A percentile compares a stretch with the other conserved stretches of the same genome.
phyloP scores from a whole-genome alignment of 1,140 invertebrate genomes.

The Panagrolaimus sp. region DNA sequence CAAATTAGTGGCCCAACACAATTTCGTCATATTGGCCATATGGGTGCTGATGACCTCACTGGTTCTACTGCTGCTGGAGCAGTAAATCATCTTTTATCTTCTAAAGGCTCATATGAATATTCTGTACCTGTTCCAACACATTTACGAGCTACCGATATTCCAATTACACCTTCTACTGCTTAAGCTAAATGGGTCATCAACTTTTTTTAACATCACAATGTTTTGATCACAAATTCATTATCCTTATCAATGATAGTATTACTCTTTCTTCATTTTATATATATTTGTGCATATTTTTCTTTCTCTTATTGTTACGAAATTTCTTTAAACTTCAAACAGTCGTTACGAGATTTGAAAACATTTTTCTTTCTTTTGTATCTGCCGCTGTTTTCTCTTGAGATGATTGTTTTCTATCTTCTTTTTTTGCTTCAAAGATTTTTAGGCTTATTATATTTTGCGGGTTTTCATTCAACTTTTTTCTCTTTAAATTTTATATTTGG shows the following conservation, averaged over 20 bases:
- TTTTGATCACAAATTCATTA: too few species aligned
- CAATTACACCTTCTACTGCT: slow-evolving; percentile 16
- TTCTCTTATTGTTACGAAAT: too few species aligned
- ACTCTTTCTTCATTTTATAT: too few species aligned
- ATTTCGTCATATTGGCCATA: slow-evolving; percentile 83
- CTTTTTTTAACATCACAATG: too few species aligned
- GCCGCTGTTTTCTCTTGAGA: not conserved
- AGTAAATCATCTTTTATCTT: slow-evolving; percentile 78
- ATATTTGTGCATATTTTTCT: too few species aligned
- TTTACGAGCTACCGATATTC: slow-evolving; percentile 36
- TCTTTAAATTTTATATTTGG: not conserved
- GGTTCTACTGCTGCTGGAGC: slow-evolving; percentile 58
- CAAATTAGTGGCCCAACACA: slow-evolving; percentile 86
- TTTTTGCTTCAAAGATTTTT: not conserved
- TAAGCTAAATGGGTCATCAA: not conserved
- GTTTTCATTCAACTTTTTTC: not conserved
- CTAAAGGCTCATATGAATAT: slow-evolving; percentile 77
- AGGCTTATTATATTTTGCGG: not conserved
- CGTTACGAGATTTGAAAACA: too few species aligned
- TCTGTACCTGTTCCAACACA: slow-evolving; percentile 62
- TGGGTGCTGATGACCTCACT: slow-evolving; percentile 71
- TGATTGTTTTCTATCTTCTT: not conserved
- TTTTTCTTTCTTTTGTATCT: too few species aligned
- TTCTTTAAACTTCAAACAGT: too few species aligned
- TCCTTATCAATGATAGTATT: too few species aligned